Evolutionary conservation across 2,888 invertebrate genomes (phyloP).

Genomic region (Eristalinus sepulchralis): DNA sequence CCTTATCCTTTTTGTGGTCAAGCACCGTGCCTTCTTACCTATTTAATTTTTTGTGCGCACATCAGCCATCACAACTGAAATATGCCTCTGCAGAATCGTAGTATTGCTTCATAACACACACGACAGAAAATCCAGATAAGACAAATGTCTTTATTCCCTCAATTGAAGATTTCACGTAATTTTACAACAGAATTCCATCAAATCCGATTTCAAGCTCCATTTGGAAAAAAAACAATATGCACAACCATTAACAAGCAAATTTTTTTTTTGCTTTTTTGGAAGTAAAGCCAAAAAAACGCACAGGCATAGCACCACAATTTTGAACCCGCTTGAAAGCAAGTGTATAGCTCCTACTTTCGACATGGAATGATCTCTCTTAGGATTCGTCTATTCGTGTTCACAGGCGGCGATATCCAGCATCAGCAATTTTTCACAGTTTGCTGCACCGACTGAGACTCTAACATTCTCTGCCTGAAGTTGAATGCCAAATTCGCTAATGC

Average conservation of each 20-base stretch:
- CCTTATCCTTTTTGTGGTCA: too few species aligned
- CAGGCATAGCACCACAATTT: conserved; percentile 36
- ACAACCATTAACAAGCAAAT: background rate
- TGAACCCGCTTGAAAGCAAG: conserved; percentile 16
- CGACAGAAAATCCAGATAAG: too few species aligned
- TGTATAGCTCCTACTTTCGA: conserved; percentile 21
- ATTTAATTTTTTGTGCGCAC: too few species aligned
- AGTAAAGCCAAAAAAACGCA: conserved; percentile 23
- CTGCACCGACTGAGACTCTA: conserved; percentile 72
- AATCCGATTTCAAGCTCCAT: too few species aligned
- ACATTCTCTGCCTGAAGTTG: conserved; percentile 78
- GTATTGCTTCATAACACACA: too few species aligned
- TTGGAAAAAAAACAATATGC: background rate
- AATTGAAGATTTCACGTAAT: too few species aligned
- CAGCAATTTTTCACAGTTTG: conserved; percentile 41
- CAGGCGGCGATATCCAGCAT: background rate
- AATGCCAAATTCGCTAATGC: conserved; percentile 86
- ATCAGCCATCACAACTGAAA: too few species aligned
- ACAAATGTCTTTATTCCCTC: too few species aligned
- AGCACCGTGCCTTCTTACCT: too few species aligned
- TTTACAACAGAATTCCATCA: too few species aligned
- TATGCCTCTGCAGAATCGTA: too few species aligned
- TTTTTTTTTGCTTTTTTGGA: background rate
- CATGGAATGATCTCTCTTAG: conserved; percentile 61
- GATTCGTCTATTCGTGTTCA: conserved; percentile 10